These are phyloP conservation scores for Pelmatolapia mariae DNA, from an alignment of 2,113 vertebrate species.

Conservation along the genomic window DNA sequence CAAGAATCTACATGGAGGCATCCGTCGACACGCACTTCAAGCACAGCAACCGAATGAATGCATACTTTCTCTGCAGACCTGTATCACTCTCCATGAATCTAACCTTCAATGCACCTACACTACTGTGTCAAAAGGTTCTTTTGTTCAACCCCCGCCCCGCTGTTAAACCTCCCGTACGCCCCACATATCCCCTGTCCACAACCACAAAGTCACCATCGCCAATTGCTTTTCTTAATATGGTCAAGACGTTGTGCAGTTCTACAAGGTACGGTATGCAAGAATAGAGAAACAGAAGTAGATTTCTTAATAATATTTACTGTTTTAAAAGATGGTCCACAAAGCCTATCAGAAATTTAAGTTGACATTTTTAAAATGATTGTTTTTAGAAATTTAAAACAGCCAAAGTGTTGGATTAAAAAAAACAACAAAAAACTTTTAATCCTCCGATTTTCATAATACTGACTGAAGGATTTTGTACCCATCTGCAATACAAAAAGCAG, in stretches of 20 bases:
- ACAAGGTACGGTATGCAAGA: not conserved
- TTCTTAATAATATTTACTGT: not conserved
- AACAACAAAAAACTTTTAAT: accelerated
- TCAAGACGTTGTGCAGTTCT: not conserved
- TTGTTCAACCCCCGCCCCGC: conserved; percentile 17
- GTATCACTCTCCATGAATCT: conserved; percentile 22
- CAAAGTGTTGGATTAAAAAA: not conserved
- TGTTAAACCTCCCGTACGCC: conserved; percentile 32
- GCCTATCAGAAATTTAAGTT: not conserved
- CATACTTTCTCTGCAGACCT: conserved; percentile 18
- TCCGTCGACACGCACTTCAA: conserved; percentile 17
- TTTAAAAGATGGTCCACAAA: not conserved
- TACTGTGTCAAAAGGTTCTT: conserved; percentile 34
- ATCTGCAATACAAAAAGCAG: not conserved
- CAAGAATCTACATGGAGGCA: not conserved
- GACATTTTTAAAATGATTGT: not conserved
- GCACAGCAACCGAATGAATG: conserved; percentile 26
- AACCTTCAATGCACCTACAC: conserved; percentile 48
- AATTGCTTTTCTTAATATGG: not conserved
- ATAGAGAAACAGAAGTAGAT: not conserved
- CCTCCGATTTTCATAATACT: not conserved
- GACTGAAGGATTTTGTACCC: not conserved
- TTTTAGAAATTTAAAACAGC: not conserved
- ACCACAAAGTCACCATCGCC: conserved; percentile 36
- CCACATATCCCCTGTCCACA: not conserved